Conservation (phyloP, 37 sponge, comb jelly and placozoan species). For the Ephydatia muelleri region DNA sequence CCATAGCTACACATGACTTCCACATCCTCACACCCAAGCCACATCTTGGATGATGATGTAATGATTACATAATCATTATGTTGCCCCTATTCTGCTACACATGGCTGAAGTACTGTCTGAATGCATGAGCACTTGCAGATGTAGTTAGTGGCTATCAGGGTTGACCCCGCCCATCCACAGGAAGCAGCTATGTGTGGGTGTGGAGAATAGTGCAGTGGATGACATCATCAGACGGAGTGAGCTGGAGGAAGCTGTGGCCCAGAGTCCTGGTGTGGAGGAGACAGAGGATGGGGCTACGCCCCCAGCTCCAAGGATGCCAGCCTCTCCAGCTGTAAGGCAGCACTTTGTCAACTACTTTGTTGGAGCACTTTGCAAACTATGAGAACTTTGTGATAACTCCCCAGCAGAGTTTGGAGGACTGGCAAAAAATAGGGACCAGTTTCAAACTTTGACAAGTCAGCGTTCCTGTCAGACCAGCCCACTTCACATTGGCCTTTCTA, state of each 20-base stretch:
- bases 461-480: constrained; percentile 90
- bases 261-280: not conserved
- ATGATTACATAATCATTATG: too few relatives aligned
- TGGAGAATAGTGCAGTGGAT: not conserved
- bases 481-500: constrained; percentile 59
- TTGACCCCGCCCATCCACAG: not conserved
- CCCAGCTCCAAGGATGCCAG: constrained; percentile 10
- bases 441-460: constrained; percentile 95
- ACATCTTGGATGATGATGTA: too few relatives aligned
- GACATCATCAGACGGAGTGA: constrained; percentile 5
- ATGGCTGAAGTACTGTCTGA: too few relatives aligned
- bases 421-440: constrained; percentile 84
- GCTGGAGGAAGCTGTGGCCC: not conserved
- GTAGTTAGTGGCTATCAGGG: not conserved
- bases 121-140: too few relatives aligned
- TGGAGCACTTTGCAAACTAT: constrained; percentile 75
- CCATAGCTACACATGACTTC: too few relatives aligned
- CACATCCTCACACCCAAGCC: too few relatives aligned
- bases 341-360: constrained; percentile 77
- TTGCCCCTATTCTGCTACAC: too few relatives aligned
- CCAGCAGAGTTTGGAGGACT: constrained; percentile 69
- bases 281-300: constrained; percentile 2
- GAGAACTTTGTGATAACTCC: constrained; percentile 91
- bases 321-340: constrained; percentile 62
- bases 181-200: not conserved